A percentile compares a stretch with the other conserved stretches of the same genome.
phyloP scores from a whole-genome alignment of 2,113 vertebrate species.

The Propithecus coquereli region DNA sequence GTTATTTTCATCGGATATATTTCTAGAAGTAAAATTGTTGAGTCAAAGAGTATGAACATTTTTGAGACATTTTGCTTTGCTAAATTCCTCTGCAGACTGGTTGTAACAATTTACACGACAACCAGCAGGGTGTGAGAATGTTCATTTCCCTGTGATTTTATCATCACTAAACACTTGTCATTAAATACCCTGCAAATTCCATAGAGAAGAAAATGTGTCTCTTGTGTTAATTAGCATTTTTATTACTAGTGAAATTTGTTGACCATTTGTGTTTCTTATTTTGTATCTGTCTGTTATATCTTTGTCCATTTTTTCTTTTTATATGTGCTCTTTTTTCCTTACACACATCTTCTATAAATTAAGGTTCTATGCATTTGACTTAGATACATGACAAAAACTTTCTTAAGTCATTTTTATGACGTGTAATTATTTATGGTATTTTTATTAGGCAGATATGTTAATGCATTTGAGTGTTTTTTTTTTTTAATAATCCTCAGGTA shows the following conservation, averaged over 20 bases:
- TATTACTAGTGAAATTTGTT: not conserved
- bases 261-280: not conserved
- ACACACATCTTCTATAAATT: not conserved
- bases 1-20: not conserved
- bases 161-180: not conserved
- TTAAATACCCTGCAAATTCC: not conserved
- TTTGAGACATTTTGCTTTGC: not conserved
- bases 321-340: not conserved
- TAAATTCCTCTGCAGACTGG: not conserved
- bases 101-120: not conserved
- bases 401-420: not conserved
- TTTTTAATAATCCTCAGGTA: not conserved
- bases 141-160: not conserved
- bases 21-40: not conserved
- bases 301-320: not conserved
- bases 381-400: not conserved
- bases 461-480: not conserved
- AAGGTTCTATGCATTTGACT: not conserved
- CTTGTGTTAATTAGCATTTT: not conserved
- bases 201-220: not conserved
- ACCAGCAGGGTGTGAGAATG: not conserved
- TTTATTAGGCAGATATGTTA: not conserved
- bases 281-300: not conserved
- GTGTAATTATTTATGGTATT: not conserved
- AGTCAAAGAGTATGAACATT: not conserved